Evolutionary conservation across 2,797 vertebrate genomes (phyloP).

Genomic region (Oreochromis mossambicus): DNA sequence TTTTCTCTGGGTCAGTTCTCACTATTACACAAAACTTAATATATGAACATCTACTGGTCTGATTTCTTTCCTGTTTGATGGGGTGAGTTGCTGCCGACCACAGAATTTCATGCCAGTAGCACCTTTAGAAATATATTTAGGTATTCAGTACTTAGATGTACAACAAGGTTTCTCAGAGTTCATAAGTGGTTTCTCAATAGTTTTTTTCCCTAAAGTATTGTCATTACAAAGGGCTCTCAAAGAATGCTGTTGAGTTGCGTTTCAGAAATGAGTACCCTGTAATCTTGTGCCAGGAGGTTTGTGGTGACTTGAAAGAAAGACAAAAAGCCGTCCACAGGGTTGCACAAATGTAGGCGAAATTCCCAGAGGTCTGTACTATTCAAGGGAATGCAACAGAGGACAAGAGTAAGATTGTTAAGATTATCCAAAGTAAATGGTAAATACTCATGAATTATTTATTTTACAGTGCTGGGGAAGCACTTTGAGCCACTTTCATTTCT

Average conservation of each 20-base stretch:
- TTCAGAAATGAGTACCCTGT: not conserved
- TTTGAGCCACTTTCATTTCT: not conserved
- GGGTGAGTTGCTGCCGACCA: not conserved
- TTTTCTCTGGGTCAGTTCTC: not conserved
- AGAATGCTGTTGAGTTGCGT: not conserved
- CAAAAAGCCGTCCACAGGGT: not conserved
- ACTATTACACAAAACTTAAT: not conserved
- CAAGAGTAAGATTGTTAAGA: not conserved
- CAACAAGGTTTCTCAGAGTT: not conserved
- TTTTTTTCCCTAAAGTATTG: not conserved
- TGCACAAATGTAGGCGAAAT: not conserved
- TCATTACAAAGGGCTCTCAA: not conserved
- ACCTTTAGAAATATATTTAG: not conserved
- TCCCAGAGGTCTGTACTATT: not conserved
- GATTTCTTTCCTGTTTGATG: not conserved
- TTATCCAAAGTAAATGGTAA: not conserved
- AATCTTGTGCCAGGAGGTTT: not conserved
- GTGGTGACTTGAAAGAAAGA: not conserved
- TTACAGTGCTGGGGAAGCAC: not conserved
- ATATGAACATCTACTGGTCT: not conserved
- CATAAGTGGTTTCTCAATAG: not conserved
- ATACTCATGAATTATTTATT: not conserved
- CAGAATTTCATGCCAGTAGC: not conserved
- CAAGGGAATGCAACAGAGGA: not conserved
- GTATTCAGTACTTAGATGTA: not conserved